Percentiles rank a stretch among this genome's conserved stretches.
Evolutionary conservation across 2,797 vertebrate species (phyloP).

Genomic region (Anolis apletophallus): DNA sequence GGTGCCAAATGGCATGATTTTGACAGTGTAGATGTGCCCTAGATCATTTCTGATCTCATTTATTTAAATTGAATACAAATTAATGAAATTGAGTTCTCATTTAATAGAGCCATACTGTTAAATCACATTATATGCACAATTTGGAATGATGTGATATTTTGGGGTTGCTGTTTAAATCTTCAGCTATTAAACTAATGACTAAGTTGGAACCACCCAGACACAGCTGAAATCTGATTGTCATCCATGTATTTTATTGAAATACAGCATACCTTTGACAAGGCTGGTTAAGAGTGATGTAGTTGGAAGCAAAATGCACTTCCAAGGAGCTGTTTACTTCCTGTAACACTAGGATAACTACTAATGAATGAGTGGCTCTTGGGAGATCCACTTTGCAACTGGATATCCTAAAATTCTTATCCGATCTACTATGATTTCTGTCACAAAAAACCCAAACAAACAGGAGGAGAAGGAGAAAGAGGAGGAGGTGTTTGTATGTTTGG

Average conservation of each 20-base stretch:
- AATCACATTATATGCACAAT: constrained; percentile 5
- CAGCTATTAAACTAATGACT: neutral
- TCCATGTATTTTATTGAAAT: constrained; percentile 73
- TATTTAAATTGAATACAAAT: neutral
- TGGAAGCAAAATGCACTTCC: constrained; percentile 69
- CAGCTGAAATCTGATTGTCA: constrained; percentile 73
- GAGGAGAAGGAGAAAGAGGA: neutral
- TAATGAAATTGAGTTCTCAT: neutral
- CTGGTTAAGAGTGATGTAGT: constrained; percentile 63
- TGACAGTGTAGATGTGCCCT: no score
- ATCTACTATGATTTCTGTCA: constrained; percentile 77
- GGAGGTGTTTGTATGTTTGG: neutral
- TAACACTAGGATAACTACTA: constrained; percentile 72
- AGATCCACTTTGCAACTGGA: constrained; percentile 72
- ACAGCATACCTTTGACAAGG: constrained; percentile 67
- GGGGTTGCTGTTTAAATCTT: neutral
- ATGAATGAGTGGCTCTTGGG: constrained; percentile 67
- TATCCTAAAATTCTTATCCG: constrained; percentile 74
- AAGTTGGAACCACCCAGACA: constrained; percentile 55
- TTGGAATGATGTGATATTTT: constrained; percentile 26
- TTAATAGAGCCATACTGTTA: neutral
- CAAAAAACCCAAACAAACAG: constrained; percentile 6
- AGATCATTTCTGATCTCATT: neutral
- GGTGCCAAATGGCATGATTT: no score
- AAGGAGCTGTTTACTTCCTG: constrained; percentile 73